Evolutionary conservation across 2,888 invertebrate species (phyloP), one percentile per base, ranked within the genome.

Genomic region (Sesia apiformis): DNA sequence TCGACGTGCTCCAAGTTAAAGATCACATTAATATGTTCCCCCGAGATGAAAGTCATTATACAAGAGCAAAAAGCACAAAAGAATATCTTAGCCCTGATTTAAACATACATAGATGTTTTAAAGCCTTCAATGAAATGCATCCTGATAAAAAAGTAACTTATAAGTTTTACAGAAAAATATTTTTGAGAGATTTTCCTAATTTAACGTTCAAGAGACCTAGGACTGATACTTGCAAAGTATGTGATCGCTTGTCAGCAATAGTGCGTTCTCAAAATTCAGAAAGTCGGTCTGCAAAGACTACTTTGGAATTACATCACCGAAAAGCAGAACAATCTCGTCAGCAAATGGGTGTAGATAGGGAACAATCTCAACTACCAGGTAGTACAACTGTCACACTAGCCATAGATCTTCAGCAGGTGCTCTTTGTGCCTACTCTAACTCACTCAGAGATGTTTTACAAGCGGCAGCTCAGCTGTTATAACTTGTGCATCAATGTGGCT

Each of bases 381-480:
- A 56, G 54, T 43, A 50, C 49, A 41, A 43, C 46, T 51, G 40
- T 51, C 40, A 51, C 40, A 38, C 53, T 53, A 51, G 46, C 53
- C 42, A 42, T 56, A 40, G 40, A 53, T 51, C 50, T 56, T 41
- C 53, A 56, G 49, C 55, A 56, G 52, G 53, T 56, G 8, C 52
- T 56, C 39, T 56, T 56, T 38, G 53, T 56, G 23, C 53, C 43
- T 46, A 51, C 56, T 51, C 51, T n/a, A n/a, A 53, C 49, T 46
- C 49, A 39, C 53, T 53, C 53, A 50, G 41, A 39, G 51, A 56
- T 46, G 53, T n/a, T 56, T 52, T 51, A 56, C 56, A 56, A 51
- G 43, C 53, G 56, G 51, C 56, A 56, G 50, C 42, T 56, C 38
- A 53, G 53, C 41, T 56, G 52, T 53, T 56, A n/a, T 53, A 56